Evolutionary conservation across 2,888 invertebrate genomes (phyloP).

Genomic region (Eupithecia tripunctaria): DNA sequence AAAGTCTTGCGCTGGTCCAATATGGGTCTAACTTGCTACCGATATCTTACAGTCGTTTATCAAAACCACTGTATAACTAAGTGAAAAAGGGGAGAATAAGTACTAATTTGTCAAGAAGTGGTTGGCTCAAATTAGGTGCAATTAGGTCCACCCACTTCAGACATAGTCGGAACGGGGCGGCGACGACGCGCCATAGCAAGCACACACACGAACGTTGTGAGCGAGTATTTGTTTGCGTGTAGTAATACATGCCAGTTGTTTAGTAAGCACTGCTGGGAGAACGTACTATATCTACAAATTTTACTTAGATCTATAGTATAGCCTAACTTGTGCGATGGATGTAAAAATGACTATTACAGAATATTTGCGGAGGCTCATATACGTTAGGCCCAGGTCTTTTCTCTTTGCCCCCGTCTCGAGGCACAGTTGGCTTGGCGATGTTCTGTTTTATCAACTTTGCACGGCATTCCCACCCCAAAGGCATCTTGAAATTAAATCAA

Average conservation of each 20-base stretch:
- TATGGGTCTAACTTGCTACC: not conserved
- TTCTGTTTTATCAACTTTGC: slow-evolving; percentile 66
- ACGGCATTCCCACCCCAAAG: slow-evolving; percentile 72
- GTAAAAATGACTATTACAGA: slow-evolving; percentile 50
- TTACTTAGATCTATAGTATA: too few relatives aligned
- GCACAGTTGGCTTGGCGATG: slow-evolving; percentile 59
- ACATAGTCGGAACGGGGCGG: too few relatives aligned
- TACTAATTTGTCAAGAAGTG: too few relatives aligned
- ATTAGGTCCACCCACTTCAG: too few relatives aligned
- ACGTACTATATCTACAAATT: too few relatives aligned
- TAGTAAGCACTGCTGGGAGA: too few relatives aligned
- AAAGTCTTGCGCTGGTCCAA: not conserved
- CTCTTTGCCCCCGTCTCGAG: slow-evolving; percentile 44
- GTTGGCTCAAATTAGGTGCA: too few relatives aligned
- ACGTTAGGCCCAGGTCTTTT: slow-evolving; percentile 59
- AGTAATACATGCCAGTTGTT: too few relatives aligned
- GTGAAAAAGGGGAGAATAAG: too few relatives aligned
- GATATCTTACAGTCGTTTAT: not conserved
- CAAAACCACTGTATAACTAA: not conserved
- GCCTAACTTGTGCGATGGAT: not conserved
- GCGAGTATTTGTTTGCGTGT: too few relatives aligned
- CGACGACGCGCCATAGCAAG: too few relatives aligned
- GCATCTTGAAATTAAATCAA: slow-evolving; percentile 52
- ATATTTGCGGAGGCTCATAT: slow-evolving; percentile 65
- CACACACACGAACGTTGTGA: too few relatives aligned